Conservation (phyloP, 2,113 vertebrate species). For the Elephantulus edwardii region DNA sequence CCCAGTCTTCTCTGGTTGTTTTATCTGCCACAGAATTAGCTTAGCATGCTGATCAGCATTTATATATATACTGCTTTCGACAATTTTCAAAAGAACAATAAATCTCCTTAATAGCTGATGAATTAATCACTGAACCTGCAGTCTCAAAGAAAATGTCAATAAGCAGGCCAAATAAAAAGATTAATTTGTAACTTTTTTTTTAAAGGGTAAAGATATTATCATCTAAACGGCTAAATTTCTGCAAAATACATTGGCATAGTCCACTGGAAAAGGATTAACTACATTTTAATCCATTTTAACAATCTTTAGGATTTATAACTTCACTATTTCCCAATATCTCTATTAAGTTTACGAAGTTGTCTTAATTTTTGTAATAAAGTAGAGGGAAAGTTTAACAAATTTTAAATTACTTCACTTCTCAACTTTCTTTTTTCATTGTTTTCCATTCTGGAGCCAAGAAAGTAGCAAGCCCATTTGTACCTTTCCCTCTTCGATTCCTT, state of each 20-base stretch:
- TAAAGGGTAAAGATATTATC: not conserved
- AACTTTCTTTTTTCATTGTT: conserved; percentile 9
- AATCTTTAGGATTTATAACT: conserved; percentile 3
- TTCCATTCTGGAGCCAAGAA: not conserved
- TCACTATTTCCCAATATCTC: not conserved
- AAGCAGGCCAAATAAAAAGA: conserved; percentile 36
- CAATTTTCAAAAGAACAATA: conserved; percentile 24
- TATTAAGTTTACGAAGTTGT: not conserved
- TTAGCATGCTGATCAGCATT: not conserved
- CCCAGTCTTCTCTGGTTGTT: not conserved
- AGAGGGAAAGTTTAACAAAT: not conserved
- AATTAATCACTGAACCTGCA: conserved; percentile 21
- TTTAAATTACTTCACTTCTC: conserved; percentile 29
- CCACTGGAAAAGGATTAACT: not conserved
- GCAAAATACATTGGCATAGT: not conserved
- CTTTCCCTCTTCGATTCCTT: not conserved
- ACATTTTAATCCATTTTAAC: conserved; percentile 26
- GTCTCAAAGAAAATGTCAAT: conserved; percentile 48
- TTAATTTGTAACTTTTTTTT: not conserved
- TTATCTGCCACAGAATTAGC: not conserved
- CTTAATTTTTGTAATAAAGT: not conserved
- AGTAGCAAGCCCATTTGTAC: not conserved
- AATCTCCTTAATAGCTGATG: conserved; percentile 30
- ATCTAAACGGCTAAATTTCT: not conserved
- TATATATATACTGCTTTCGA: not conserved